Evolutionary conservation across 2,113 vertebrate species (phyloP), one percentile per base, ranked within the genome.

Genomic region (Lonchura striata): DNA sequence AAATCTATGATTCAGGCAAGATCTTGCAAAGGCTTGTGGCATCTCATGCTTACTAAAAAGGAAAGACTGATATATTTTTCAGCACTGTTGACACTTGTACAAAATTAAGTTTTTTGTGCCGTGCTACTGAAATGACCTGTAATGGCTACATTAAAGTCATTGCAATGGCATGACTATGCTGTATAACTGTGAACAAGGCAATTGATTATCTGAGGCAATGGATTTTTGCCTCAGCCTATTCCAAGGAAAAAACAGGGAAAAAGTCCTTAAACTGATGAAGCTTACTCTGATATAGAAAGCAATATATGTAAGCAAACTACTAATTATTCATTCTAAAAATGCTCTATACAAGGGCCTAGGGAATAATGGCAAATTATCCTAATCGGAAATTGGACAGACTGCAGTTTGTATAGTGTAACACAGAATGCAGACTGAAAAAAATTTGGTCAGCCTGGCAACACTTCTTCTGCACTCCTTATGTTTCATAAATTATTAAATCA

Each of bases 401-500:
- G 33, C 6, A 80, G 81, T 59, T 80, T 85, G 9, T 59, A 28
- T 6, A 63, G 21, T 24, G 13, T 28, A 77, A 69, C 28, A 47
- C 25, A 65, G 90, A 50, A 63, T 56, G 17, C 20, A 92, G 47
- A 59, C 75, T 10, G 31, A 74, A 86, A 86, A 86, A 83, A 60
- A 63, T 44, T 59, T 88, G 59, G 31, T 64, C 47, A 92, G 41
- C 44, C 49, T 90, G 54, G 50, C 19, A 88, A 66, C 23, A 27
- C 3, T 83, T 72, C 42, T 85, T 94, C 13, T 84, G 20, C 3
- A 1, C 11, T 90, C 57, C 64, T 54, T 72, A 52, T 63, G 33
- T 71, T 94, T 83, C 52, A 88, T 90, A 64, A 90, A 91, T 93
- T 86, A 90, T 90, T 88, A n/a, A 95, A 63, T 54, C 41, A 82